Percentiles rank a stretch among this genome's conserved stretches.
phyloP scores from a whole-genome alignment of 2,797 vertebrate genomes.

The Acipenser oxyrinchus region DNA sequence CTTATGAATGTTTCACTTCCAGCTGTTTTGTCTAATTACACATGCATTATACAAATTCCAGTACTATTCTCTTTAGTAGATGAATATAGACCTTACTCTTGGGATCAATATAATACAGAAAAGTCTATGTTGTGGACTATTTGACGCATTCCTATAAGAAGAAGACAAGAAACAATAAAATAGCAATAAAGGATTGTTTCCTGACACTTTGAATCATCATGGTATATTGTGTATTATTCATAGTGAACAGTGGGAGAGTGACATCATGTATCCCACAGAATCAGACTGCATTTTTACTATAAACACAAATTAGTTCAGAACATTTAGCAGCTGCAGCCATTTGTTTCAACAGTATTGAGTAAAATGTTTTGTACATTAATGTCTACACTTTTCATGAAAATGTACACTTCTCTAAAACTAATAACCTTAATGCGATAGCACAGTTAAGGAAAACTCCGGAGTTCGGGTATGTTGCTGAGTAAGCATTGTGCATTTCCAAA shows the following conservation, averaged over 20 bases:
- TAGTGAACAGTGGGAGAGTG: neutral
- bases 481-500: too few species aligned
- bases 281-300: neutral
- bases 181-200: neutral
- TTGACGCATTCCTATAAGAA: neutral
- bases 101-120: conserved; percentile 9
- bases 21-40: conserved; percentile 3
- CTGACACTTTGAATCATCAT: conserved; percentile 1
- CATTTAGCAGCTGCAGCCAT: neutral
- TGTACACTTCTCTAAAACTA: too few species aligned
- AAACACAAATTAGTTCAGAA: neutral
- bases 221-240: conserved; percentile 1
- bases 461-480: too few species aligned
- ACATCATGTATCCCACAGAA: conserved; percentile 2
- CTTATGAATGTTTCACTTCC: neutral
- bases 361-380: too few species aligned
- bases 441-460: too few species aligned
- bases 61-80: neutral
- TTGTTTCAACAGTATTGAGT: too few species aligned
- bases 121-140: neutral
- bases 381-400: too few species aligned
- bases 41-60: neutral
- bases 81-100: neutral
- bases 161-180: neutral
- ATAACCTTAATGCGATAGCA: too few species aligned